These are phyloP conservation scores for Drosophila subpulchrella DNA, from an alignment of 1,140 invertebrate species.

Conservation along the genomic window DNA sequence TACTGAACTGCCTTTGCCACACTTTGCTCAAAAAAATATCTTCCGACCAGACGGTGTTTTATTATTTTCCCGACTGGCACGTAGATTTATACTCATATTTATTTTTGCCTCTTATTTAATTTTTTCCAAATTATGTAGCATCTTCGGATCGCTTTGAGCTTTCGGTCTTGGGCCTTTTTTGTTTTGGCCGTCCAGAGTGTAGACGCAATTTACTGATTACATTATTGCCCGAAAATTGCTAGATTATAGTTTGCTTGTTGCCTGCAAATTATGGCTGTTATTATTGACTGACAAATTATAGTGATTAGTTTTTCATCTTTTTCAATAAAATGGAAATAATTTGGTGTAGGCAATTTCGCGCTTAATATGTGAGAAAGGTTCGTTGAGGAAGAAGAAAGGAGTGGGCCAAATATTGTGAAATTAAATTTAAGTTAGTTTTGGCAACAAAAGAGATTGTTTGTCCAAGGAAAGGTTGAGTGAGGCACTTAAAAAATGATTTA, in stretches of 20 bases:
- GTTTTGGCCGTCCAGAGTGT: constrained; percentile 54
- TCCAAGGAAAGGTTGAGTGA: no score
- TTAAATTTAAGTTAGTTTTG: background rate
- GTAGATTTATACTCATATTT: constrained; percentile 78
- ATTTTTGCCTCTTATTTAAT: constrained; percentile 57
- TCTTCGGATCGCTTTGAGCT: constrained; percentile 59
- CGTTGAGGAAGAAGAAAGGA: background rate
- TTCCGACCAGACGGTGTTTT: constrained; percentile 64
- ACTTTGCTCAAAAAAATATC: constrained; percentile 47
- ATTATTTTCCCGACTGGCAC: constrained; percentile 77
- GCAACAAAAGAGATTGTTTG: background rate
- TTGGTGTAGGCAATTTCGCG: constrained; percentile 32
- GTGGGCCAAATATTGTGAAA: background rate
- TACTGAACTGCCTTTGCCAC: constrained; percentile 38
- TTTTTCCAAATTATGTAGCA: constrained; percentile 49
- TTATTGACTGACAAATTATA: constrained; percentile 72
- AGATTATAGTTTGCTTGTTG: constrained; percentile 70
- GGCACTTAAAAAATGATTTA: no score
- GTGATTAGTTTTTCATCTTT: constrained; percentile 67
- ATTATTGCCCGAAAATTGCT: constrained; percentile 80
- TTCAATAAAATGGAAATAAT: constrained; percentile 57
- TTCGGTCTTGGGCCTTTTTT: constrained; percentile 34
- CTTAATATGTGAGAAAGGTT: constrained; percentile 45
- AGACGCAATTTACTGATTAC: constrained; percentile 80
- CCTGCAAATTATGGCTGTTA: constrained; percentile 57